phyloP scores from a whole-genome alignment of 2,113 vertebrate genomes.

The Osmerus mordax region DNA sequence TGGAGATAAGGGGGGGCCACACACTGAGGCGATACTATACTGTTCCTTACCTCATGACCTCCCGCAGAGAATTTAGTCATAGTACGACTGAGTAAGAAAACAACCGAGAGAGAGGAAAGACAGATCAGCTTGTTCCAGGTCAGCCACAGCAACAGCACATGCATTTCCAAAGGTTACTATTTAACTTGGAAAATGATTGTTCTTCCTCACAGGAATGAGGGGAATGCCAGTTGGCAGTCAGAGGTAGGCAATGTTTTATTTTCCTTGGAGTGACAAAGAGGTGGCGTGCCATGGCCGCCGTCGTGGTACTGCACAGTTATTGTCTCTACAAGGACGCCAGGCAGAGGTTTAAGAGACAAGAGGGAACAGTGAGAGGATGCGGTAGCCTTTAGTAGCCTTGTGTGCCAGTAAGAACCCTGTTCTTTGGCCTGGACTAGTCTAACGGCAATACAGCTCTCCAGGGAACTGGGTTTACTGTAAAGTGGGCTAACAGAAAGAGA shows the following conservation, averaged over 20 bases:
- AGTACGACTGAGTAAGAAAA: too few relatives aligned
- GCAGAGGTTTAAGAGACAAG: slow-evolving; percentile 21
- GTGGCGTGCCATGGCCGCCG: neutral
- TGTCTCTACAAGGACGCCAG: slow-evolving; percentile 25
- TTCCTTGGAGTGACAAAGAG: neutral
- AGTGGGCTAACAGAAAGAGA: slow-evolving; percentile 38
- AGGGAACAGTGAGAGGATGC: slow-evolving; percentile 22
- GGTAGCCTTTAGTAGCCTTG: slow-evolving; percentile 40
- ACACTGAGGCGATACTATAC: neutral
- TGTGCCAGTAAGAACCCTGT: slow-evolving; percentile 25
- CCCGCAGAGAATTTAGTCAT: neutral
- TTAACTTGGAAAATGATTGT: slow-evolving; percentile 38
- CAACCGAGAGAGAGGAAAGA: neutral
- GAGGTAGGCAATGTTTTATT: slow-evolving; percentile 47
- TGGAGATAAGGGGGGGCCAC: neutral
- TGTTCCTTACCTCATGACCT: neutral
- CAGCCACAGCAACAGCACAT: neutral
- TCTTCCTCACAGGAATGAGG: slow-evolving; percentile 44
- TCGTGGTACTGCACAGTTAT: slow-evolving; percentile 4
- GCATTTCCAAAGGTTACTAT: slow-evolving; percentile 35
- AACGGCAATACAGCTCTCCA: slow-evolving; percentile 26
- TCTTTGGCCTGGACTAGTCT: slow-evolving; percentile 34
- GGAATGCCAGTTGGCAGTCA: slow-evolving; percentile 46
- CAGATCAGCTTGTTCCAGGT: slow-evolving; percentile 16
- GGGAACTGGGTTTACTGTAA: slow-evolving; percentile 48